Percentiles rank a stretch among this genome's conserved stretches.
These are phyloP conservation scores for Lamellibrachia satsuma DNA, from an alignment of 2,888 invertebrate species.

Conservation along the genomic window DNA sequence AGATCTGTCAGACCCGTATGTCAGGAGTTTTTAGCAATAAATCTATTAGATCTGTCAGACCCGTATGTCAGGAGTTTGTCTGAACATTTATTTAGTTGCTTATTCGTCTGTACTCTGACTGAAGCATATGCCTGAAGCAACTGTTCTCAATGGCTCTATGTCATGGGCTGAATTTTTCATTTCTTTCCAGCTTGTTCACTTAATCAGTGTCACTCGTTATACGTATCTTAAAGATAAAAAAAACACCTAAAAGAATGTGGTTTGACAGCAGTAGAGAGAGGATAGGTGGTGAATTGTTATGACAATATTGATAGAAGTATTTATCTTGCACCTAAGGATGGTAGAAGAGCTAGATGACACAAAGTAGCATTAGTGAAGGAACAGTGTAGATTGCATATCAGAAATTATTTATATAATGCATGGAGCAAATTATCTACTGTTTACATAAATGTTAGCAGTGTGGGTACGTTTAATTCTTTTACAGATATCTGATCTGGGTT, in stretches of 20 bases:
- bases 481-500: no score
- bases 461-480: no score
- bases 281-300: no score
- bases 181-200: not conserved
- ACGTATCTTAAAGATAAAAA: not conserved
- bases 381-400: no score
- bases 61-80: not conserved
- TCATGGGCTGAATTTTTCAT: not conserved
- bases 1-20: not conserved
- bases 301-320: no score
- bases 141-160: not conserved
- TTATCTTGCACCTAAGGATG: no score
- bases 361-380: no score
- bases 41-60: conserved; percentile 17
- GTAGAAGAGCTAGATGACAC: no score
- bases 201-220: not conserved
- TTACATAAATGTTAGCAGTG: no score
- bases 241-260: not conserved
- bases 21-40: not conserved
- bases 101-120: not conserved
- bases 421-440: no score
- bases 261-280: not conserved
- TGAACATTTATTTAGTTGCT: not conserved
- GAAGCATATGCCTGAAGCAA: not conserved
- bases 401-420: no score